A percentile compares a stretch with the other conserved stretches of the same genome.
Evolutionary conservation across 1,140 invertebrate genomes (phyloP).

Genomic region (Globodera rostochiensis): DNA sequence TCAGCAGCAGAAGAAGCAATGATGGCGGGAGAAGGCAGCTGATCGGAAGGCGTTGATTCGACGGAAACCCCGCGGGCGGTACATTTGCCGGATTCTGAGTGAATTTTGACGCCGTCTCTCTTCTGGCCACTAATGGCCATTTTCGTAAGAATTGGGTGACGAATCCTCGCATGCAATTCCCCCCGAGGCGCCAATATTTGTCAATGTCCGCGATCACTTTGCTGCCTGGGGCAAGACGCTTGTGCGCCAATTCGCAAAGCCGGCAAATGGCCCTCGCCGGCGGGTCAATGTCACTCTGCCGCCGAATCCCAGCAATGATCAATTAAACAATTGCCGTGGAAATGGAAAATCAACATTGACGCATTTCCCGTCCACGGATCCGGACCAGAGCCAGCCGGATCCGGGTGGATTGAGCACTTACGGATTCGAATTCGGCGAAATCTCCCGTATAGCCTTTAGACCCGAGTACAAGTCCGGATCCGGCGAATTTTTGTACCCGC

Average conservation of each 20-base stretch:
- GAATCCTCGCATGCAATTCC: background rate
- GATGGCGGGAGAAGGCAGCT: background rate
- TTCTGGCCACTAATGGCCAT: background rate
- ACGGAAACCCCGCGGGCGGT: background rate
- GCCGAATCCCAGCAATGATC: constrained; percentile 5
- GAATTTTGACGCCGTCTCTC: background rate
- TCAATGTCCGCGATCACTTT: background rate
- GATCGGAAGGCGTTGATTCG: background rate
- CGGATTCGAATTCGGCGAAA: too few species aligned
- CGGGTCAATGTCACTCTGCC: constrained; percentile 4
- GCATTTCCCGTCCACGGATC: too few species aligned
- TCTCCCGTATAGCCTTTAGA: too few species aligned
- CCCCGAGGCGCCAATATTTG: background rate
- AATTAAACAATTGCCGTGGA: too few species aligned
- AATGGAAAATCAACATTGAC: too few species aligned
- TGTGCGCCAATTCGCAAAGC: constrained; percentile 7
- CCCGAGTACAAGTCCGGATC: too few species aligned
- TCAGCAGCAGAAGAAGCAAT: background rate
- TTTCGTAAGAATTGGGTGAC: background rate
- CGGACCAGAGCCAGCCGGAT: too few species aligned
- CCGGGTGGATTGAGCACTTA: too few species aligned
- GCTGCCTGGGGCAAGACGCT: background rate
- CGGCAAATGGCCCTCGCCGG: constrained; percentile 10
- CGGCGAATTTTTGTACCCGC: too few species aligned
- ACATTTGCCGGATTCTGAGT: background rate